Percentiles rank a stretch among this genome's conserved stretches.
Evolutionary conservation across 2,113 vertebrate genomes (phyloP).

Genomic region (Oenanthe oenanthe): DNA sequence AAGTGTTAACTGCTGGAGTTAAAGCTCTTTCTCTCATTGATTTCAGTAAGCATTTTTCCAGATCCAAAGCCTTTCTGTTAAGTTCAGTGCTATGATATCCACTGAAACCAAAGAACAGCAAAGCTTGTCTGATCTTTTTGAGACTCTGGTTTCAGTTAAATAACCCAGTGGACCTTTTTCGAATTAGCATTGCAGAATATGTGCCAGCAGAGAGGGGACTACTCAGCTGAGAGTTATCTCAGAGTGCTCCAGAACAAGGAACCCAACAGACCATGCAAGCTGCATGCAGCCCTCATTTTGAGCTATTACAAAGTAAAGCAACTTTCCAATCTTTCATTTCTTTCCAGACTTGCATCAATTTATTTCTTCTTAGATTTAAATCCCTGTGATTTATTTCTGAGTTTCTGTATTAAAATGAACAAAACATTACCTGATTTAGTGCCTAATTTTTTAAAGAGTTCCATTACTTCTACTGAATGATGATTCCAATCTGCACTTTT

Average conservation of each 20-base stretch:
- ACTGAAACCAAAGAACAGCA: slow-evolving; percentile 16
- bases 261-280: background rate
- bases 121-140: slow-evolving; percentile 15
- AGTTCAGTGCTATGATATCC: background rate
- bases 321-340: background rate
- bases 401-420: background rate
- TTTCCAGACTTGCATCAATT: background rate
- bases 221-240: background rate
- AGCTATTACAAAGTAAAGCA: background rate
- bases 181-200: background rate
- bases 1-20: background rate
- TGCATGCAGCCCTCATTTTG: background rate
- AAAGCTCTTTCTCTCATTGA: background rate
- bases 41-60: slow-evolving; percentile 37
- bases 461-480: background rate
- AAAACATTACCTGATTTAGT: background rate
- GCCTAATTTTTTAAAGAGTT: background rate
- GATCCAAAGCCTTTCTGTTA: background rate
- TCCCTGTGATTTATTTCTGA: background rate
- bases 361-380: background rate
- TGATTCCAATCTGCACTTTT: background rate
- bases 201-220: background rate
- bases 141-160: background rate
- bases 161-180: background rate
- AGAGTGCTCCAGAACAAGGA: background rate